Percentiles rank a stretch among this genome's conserved stretches.
Evolutionary conservation across 2,113 vertebrate species (phyloP).

Genomic region (Lucifuga dentata): DNA sequence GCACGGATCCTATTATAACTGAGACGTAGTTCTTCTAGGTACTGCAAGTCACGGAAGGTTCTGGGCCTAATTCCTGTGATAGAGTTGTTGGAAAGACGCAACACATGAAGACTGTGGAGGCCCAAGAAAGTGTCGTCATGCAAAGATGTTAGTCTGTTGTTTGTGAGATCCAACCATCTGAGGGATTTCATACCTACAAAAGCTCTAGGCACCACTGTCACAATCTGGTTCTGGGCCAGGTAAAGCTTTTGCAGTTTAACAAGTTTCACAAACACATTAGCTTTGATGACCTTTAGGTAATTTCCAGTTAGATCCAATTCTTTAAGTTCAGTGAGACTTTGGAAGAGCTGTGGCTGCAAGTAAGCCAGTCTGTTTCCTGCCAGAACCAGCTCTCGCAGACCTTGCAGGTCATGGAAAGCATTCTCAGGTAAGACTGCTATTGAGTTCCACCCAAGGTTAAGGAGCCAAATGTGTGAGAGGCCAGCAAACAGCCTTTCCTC

Average conservation of each 20-base stretch:
- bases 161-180: slow-evolving; percentile 94
- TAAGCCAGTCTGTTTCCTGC: slow-evolving; percentile 94
- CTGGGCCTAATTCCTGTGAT: slow-evolving; percentile 84
- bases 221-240: slow-evolving; percentile 91
- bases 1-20: slow-evolving; percentile 88
- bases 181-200: slow-evolving; percentile 93
- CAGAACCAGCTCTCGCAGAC: slow-evolving; percentile 90
- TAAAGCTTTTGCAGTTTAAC: slow-evolving; percentile 94
- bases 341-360: slow-evolving; percentile 92
- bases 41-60: slow-evolving; percentile 93
- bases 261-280: slow-evolving; percentile 89
- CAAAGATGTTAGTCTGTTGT: slow-evolving; percentile 87
- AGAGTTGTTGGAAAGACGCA: slow-evolving; percentile 92
- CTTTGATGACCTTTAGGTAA: slow-evolving; percentile 88
- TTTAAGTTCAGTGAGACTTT: slow-evolving; percentile 89
- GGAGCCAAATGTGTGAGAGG: slow-evolving; percentile 92
- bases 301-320: slow-evolving; percentile 94
- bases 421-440: slow-evolving; percentile 90
- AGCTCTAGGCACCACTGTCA: slow-evolving; percentile 87
- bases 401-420: slow-evolving; percentile 87
- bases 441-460: slow-evolving; percentile 95
- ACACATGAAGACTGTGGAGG: slow-evolving; percentile 89
- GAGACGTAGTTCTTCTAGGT: slow-evolving; percentile 92
- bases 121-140: slow-evolving; percentile 92
- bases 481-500: slow-evolving; percentile 90